phyloP scores from a whole-genome alignment of 1,140 invertebrate genomes.

The Anadara kagoshimensis region DNA sequence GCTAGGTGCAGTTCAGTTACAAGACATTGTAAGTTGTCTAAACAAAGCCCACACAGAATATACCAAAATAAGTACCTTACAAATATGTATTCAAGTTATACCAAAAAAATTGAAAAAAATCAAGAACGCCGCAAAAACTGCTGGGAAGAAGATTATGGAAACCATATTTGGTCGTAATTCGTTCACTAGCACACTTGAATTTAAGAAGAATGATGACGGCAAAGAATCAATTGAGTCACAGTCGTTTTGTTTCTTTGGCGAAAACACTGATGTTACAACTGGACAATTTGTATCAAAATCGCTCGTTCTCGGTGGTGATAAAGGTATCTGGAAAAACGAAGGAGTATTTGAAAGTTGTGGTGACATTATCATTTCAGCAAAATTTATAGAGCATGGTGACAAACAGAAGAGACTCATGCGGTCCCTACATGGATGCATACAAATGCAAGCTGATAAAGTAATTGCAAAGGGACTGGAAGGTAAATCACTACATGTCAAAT shows the following conservation, averaged over 20 bases:
- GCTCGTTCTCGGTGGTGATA: not conserved
- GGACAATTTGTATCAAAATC: not conserved
- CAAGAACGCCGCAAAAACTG: not conserved
- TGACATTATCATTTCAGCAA: constrained; percentile 6
- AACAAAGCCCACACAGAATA: constrained; percentile 1
- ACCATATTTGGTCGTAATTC: constrained; percentile 2
- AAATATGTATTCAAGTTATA: not conserved
- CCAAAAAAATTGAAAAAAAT: not conserved
- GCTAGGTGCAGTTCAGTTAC: not conserved
- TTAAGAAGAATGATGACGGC: not conserved
- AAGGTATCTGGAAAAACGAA: constrained; percentile 1
- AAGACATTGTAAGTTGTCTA: not conserved
- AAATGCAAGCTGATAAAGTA: not conserved
- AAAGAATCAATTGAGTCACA: not conserved
- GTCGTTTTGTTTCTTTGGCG: not conserved
- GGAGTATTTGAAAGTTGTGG: constrained; percentile 1
- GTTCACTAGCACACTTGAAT: not conserved
- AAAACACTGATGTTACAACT: not conserved
- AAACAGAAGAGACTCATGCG: not conserved
- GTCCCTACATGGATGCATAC: not conserved
- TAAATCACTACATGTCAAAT: not conserved
- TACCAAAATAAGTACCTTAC: not conserved
- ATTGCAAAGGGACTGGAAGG: not conserved
- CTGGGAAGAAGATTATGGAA: not conserved
- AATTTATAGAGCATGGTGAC: not conserved